Evolutionary conservation across 2,113 vertebrate genomes (phyloP).

Genomic region (Oceanodroma tethys): DNA sequence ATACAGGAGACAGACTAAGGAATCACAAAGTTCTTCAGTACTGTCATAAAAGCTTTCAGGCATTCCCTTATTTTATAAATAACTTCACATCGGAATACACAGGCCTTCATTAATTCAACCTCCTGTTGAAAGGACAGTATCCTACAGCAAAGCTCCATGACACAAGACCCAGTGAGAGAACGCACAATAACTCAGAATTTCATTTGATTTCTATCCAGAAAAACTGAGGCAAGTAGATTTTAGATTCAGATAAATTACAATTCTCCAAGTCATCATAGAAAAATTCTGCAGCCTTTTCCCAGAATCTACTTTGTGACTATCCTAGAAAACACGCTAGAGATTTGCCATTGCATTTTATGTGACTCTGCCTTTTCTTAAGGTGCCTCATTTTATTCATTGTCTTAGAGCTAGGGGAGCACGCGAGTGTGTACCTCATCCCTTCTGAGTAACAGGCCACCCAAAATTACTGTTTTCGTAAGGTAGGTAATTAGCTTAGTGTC

Average conservation of each 20-base stretch:
- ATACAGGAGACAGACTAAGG: not conserved
- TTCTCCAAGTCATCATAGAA: not conserved
- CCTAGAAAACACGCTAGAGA: not conserved
- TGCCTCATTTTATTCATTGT: not conserved
- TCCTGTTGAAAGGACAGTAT: not conserved
- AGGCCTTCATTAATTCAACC: not conserved
- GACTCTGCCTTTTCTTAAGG: not conserved
- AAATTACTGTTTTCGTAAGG: not conserved
- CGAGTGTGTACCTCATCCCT: not conserved
- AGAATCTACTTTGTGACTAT: not conserved
- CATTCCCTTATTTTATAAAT: not conserved
- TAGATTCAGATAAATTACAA: not conserved
- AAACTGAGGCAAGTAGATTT: not conserved
- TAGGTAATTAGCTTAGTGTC: not conserved
- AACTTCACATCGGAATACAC: fast-evolving
- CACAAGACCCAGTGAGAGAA: not conserved
- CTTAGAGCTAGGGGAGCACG: not conserved
- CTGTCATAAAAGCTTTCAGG: not conserved
- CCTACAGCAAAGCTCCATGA: not conserved
- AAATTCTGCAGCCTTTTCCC: not conserved
- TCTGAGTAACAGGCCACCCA: not conserved
- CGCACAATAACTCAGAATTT: not conserved
- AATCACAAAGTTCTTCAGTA: not conserved
- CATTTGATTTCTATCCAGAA: not conserved
- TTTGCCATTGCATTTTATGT: not conserved